These are phyloP conservation scores for Galbula dea DNA, from an alignment of 2,113 vertebrate species.

Conservation along the genomic window DNA sequence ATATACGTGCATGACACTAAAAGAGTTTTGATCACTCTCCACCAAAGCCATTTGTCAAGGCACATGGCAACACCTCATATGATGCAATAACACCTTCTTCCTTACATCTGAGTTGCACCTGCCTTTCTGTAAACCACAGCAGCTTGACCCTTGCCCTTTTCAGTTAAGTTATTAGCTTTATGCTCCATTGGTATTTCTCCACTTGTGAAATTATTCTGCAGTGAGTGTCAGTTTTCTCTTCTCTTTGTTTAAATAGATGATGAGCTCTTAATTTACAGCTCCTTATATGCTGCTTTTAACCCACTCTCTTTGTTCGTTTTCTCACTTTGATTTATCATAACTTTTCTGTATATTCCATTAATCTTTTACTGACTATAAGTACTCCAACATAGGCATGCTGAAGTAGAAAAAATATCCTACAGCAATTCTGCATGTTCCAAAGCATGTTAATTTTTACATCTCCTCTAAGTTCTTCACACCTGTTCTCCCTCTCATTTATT, in stretches of 20 bases:
- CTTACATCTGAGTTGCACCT: background rate
- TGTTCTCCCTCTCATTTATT: slow-evolving; percentile 18
- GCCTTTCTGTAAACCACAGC: background rate
- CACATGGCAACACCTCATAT: background rate
- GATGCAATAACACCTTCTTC: background rate
- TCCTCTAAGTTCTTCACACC: background rate
- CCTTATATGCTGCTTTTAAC: background rate
- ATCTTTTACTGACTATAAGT: background rate
- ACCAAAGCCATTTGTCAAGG: background rate
- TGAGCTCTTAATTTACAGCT: background rate
- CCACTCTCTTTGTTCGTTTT: background rate
- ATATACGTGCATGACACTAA: background rate
- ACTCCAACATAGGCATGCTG: background rate
- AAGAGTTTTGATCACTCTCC: background rate
- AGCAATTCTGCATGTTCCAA: background rate
- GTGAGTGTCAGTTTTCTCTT: background rate
- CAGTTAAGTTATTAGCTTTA: background rate
- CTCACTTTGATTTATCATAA: background rate
- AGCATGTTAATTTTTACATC: background rate
- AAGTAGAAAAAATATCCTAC: background rate
- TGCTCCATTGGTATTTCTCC: background rate
- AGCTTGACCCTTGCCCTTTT: background rate
- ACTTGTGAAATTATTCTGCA: background rate
- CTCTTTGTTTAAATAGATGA: background rate
- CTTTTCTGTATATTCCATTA: background rate